These are phyloP conservation scores for Melanerpes aurifrons DNA, from an alignment of 2,113 vertebrate species.

Conservation along the genomic window DNA sequence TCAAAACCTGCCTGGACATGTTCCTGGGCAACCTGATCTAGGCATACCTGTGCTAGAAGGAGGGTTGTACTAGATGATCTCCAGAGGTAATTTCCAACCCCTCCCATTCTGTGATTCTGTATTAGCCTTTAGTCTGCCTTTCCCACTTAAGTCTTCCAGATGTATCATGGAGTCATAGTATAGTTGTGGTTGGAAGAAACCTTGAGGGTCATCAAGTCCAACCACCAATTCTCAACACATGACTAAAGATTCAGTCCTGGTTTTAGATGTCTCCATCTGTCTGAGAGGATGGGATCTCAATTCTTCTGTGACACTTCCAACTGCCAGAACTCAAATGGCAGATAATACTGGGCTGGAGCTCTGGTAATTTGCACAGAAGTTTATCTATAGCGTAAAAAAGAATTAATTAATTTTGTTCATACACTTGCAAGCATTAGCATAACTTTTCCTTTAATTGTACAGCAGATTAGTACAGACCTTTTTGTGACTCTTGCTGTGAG, in stretches of 20 bases:
- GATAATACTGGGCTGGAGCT: background rate
- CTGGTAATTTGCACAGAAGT: background rate
- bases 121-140: background rate
- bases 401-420: background rate
- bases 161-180: background rate
- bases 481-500: background rate
- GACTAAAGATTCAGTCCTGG: background rate
- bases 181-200: no score
- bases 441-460: background rate
- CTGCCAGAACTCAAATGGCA: background rate
- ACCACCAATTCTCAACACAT: background rate
- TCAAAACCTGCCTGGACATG: no score
- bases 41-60: no score
- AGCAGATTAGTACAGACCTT: background rate
- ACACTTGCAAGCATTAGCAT: background rate
- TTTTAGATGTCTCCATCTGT: background rate
- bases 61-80: no score
- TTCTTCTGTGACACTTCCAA: background rate
- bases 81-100: no score
- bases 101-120: no score
- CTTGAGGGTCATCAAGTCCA: no score
- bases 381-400: fast-evolving
- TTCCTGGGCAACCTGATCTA: no score
- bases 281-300: background rate
- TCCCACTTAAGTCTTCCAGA: background rate